A percentile compares a stretch with the other conserved stretches of the same genome.
phyloP scores from a whole-genome alignment of 1,140 invertebrate genomes.

The Rhyzopertha dominica region DNA sequence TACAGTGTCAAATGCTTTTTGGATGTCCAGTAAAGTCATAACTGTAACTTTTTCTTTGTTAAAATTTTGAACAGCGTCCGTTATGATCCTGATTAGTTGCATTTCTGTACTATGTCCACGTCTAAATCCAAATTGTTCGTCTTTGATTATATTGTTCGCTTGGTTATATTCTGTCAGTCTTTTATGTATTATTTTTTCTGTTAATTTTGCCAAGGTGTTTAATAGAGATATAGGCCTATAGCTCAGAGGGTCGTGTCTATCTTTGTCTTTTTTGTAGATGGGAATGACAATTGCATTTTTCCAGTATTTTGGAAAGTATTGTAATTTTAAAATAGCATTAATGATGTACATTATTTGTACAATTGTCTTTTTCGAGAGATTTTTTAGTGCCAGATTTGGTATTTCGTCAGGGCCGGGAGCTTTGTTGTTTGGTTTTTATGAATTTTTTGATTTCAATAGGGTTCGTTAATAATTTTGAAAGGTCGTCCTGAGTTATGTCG shows the following conservation, averaged over 20 bases:
- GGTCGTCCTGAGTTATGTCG: too few relatives aligned
- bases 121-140: too few relatives aligned
- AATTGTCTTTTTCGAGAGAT: not conserved
- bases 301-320: not conserved
- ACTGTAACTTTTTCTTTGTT: too few relatives aligned
- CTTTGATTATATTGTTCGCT: too few relatives aligned
- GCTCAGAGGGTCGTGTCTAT: not conserved
- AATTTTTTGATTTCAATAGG: conserved; percentile 1
- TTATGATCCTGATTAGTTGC: too few relatives aligned
- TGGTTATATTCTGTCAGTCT: conserved; percentile 5
- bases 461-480: not conserved
- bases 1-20: too few relatives aligned
- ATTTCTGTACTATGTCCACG: too few relatives aligned
- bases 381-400: not conserved
- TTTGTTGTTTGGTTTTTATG: conserved; percentile 4
- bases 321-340: not conserved
- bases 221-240: conserved; percentile 16
- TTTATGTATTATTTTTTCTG: conserved; percentile 5
- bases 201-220: not conserved
- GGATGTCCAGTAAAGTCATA: too few relatives aligned
- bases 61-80: too few relatives aligned
- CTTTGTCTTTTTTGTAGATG: conserved; percentile 5
- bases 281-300: conserved; percentile 3
- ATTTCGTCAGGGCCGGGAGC: conserved; percentile 4
- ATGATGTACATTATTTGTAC: conserved; percentile 1